Evolutionary conservation across 2,113 vertebrate species (phyloP).

Genomic region (Hippocampus mohnikei): DNA sequence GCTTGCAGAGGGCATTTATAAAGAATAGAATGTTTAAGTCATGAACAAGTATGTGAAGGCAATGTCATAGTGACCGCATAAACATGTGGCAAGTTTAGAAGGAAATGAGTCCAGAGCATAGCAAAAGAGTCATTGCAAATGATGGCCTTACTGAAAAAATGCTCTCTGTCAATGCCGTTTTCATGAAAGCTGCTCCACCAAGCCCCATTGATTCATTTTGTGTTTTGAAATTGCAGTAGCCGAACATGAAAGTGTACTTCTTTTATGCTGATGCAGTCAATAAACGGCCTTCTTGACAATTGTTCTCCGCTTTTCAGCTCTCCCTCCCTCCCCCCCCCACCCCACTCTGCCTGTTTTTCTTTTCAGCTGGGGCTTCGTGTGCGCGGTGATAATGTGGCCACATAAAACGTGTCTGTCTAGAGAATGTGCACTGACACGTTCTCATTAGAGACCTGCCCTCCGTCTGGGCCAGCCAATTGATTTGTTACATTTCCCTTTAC

Average conservation of each 20-base stretch:
- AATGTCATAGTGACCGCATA: neutral
- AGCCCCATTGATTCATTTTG: slow-evolving; percentile 57
- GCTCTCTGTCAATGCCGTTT: slow-evolving; percentile 40
- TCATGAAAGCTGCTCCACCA: slow-evolving; percentile 47
- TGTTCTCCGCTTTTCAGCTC: slow-evolving; percentile 30
- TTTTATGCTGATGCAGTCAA: slow-evolving; percentile 53
- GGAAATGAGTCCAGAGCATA: slow-evolving; percentile 12
- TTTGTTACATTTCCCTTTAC: slow-evolving; percentile 29
- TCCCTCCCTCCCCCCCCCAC: too few relatives aligned
- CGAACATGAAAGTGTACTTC: slow-evolving; percentile 36
- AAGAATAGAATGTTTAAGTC: neutral
- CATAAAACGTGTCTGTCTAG: slow-evolving; percentile 33
- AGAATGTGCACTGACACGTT: slow-evolving; percentile 43
- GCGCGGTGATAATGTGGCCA: slow-evolving; percentile 13
- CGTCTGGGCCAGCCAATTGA: slow-evolving; percentile 23
- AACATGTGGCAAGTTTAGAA: slow-evolving; percentile 18
- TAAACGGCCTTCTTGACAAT: slow-evolving; percentile 42
- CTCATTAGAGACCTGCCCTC: slow-evolving; percentile 34
- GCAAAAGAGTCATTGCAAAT: slow-evolving; percentile 53
- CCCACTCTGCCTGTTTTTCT: slow-evolving; percentile 14
- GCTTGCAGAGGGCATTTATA: neutral
- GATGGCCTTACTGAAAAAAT: slow-evolving; percentile 46
- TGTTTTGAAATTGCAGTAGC: slow-evolving; percentile 51
- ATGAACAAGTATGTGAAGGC: neutral
- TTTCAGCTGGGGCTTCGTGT: slow-evolving; percentile 16